Conservation (phyloP, 1,140 invertebrate species). For the Monomorium pharaonis region DNA sequence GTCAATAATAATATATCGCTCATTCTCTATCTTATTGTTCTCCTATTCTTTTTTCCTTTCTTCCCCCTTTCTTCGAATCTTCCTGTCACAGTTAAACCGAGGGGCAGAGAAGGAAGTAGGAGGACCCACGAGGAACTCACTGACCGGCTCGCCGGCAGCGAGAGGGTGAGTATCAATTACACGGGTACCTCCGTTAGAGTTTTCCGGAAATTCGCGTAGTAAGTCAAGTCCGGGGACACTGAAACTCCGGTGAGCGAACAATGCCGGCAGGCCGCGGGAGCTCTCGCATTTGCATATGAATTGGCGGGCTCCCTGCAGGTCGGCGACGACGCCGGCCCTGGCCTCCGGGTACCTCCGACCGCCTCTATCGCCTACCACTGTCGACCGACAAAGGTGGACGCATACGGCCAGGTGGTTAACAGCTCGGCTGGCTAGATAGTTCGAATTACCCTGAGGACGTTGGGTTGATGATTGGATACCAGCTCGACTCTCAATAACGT, state of each 20-base stretch:
- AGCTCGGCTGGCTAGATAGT: slow-evolving; percentile 61
- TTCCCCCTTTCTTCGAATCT: slow-evolving; percentile 10
- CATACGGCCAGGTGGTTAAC: slow-evolving; percentile 49
- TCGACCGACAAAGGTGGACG: slow-evolving; percentile 26
- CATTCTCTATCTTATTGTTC: background rate
- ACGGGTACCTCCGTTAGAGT: slow-evolving; percentile 76
- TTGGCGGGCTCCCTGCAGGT: slow-evolving; percentile 69
- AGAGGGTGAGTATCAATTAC: slow-evolving; percentile 83
- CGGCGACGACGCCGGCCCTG: slow-evolving; percentile 17
- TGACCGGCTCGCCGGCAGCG: slow-evolving; percentile 26
- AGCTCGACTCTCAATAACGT: background rate
- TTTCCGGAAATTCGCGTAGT: slow-evolving; percentile 85
- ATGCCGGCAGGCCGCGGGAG: slow-evolving; percentile 76
- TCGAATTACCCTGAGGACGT: slow-evolving; percentile 71
- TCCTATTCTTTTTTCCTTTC: background rate
- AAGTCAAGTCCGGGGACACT: slow-evolving; percentile 82
- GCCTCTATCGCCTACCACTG: slow-evolving; percentile 29
- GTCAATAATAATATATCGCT: background rate
- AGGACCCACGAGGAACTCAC: background rate
- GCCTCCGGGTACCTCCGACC: slow-evolving; percentile 35
- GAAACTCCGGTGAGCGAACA: slow-evolving; percentile 79
- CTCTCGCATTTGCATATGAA: slow-evolving; percentile 85
- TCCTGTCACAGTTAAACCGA: slow-evolving; percentile 20
- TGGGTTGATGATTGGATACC: slow-evolving; percentile 40
- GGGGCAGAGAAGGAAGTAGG: background rate